A percentile compares a stretch with the other conserved stretches of the same genome.
Evolutionary conservation across 2,113 vertebrate genomes (phyloP).

Genomic region (Cochlearius cochlearius): DNA sequence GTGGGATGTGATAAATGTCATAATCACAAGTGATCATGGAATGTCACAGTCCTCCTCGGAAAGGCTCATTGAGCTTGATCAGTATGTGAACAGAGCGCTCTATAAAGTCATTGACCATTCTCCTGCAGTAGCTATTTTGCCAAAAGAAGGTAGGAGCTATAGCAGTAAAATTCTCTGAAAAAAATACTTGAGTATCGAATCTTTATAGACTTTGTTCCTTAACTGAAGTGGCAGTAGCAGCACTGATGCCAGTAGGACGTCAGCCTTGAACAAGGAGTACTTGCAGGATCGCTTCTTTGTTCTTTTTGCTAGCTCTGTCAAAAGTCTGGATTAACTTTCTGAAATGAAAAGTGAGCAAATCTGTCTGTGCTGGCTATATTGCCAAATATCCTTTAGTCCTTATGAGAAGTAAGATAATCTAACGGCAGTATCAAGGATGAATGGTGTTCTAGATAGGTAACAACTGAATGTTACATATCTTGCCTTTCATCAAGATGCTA

Average conservation of each 20-base stretch:
- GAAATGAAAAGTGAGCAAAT: background rate
- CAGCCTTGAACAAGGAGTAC: background rate
- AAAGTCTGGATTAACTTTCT: background rate
- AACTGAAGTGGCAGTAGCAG: background rate
- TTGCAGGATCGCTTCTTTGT: background rate
- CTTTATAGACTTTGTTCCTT: background rate
- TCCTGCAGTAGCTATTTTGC: constrained; percentile 85
- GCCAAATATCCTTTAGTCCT: background rate
- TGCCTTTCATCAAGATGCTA: background rate
- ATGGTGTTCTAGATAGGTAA: background rate
- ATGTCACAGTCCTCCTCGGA: constrained; percentile 85
- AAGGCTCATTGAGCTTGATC: constrained; percentile 86
- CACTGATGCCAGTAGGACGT: background rate
- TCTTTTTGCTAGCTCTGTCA: background rate
- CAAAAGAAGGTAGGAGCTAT: constrained; percentile 81
- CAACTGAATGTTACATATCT: background rate
- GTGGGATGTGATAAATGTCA: constrained; percentile 81
- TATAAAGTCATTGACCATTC: constrained; percentile 86
- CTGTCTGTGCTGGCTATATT: background rate
- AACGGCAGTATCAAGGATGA: background rate
- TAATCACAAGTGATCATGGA: constrained; percentile 92
- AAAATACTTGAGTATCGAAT: background rate
- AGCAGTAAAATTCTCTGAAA: background rate
- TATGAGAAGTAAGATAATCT: background rate
- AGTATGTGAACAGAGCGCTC: constrained; percentile 80